A percentile compares a stretch with the other conserved stretches of the same genome.
These are phyloP conservation scores for Aphidoletes aphidimyza DNA, from an alignment of 2,888 invertebrate species.

Conservation along the genomic window DNA sequence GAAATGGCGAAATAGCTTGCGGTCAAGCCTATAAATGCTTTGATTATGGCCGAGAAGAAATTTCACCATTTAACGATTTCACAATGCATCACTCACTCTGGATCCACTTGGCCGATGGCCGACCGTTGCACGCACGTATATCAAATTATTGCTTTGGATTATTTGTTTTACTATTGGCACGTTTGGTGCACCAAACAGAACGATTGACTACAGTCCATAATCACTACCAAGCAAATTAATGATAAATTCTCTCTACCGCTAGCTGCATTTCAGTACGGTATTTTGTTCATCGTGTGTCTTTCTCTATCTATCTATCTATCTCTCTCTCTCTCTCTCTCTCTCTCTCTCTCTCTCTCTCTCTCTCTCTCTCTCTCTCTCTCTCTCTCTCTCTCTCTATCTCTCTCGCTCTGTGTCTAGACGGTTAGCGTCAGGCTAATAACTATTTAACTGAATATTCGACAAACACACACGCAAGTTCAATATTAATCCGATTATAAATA, in stretches of 20 bases:
- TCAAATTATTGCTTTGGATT: slow-evolving; percentile 11
- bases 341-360: no score
- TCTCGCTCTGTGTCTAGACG: not conserved
- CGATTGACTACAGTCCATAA: not conserved
- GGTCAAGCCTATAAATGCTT: slow-evolving; percentile 48
- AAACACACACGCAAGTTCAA: slow-evolving; percentile 48
- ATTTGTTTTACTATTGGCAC: slow-evolving; percentile 29
- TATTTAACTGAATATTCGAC: slow-evolving; percentile 14
- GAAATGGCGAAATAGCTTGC: slow-evolving; percentile 8
- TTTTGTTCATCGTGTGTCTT: no score
- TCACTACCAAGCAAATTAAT: slow-evolving; percentile 3
- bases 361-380: no score
- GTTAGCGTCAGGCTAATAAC: slow-evolving; percentile 20
- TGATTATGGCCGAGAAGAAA: slow-evolving; percentile 31
- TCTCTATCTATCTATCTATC: no score
- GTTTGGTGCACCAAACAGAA: not conserved
- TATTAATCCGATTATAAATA: slow-evolving; percentile 51
- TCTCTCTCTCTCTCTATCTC: no score
- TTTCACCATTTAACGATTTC: slow-evolving; percentile 49
- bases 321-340: no score
- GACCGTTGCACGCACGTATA: slow-evolving; percentile 25
- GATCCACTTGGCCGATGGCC: not conserved
- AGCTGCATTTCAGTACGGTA: slow-evolving; percentile 16
- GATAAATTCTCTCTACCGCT: slow-evolving; percentile 44
- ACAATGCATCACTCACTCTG: slow-evolving; percentile 31